Conservation (phyloP, 2,113 vertebrate species). For the Rhinolophus sinicus region DNA sequence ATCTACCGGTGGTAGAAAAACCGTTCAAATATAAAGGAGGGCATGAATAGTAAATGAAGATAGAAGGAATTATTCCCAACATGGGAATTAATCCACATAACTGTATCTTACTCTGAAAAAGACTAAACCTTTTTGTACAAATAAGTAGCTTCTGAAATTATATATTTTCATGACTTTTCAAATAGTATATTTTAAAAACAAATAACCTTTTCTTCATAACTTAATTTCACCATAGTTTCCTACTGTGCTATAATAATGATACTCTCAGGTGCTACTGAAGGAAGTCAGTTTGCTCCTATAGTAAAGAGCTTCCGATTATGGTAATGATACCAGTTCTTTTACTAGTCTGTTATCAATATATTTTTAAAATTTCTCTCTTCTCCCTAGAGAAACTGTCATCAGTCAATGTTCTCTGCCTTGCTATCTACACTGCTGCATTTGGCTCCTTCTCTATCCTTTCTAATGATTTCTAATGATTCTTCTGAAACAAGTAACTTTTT, state of each 20-base stretch:
- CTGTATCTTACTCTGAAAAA: constrained; percentile 12
- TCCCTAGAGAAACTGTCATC: background rate
- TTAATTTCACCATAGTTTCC: constrained; percentile 17
- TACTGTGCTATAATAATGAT: background rate
- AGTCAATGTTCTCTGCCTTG: background rate
- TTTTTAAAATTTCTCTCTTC: constrained; percentile 5
- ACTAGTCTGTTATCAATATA: background rate
- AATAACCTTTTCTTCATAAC: background rate
- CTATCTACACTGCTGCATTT: constrained; percentile 10
- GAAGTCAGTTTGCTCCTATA: background rate
- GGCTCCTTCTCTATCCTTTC: background rate
- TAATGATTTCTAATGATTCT: background rate
- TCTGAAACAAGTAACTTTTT: constrained; percentile 51
- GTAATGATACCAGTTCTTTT: constrained; percentile 11
- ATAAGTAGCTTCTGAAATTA: constrained; percentile 15
- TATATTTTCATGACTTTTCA: constrained; percentile 40
- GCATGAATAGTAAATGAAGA: background rate
- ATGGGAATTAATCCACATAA: constrained; percentile 35
- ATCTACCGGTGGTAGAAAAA: background rate
- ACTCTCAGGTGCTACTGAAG: background rate
- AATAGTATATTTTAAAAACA: constrained; percentile 51
- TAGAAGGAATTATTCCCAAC: constrained; percentile 1
- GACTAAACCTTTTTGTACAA: background rate
- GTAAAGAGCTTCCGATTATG: background rate
- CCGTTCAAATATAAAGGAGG: background rate